Evolutionary conservation across 2,113 vertebrate species (phyloP).

Genomic region (Lophochroa leadbeateri): DNA sequence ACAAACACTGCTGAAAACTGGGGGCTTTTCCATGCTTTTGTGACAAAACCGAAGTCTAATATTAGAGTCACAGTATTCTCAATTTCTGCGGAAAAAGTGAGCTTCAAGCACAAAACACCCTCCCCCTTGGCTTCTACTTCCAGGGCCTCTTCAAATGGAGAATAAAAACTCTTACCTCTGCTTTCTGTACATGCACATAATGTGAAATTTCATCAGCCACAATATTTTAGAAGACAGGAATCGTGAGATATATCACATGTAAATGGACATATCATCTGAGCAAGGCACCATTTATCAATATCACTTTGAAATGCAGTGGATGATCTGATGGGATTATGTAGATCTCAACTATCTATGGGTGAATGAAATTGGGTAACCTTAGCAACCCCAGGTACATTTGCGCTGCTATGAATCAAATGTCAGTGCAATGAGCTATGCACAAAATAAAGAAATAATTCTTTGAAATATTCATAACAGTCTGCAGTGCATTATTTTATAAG

Average conservation of each 20-base stretch:
- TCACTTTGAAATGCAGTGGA: constrained; percentile 86
- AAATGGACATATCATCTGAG: constrained; percentile 95
- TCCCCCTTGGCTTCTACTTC: not conserved
- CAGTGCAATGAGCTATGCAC: constrained; percentile 66
- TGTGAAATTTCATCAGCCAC: constrained; percentile 77
- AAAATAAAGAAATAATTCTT: constrained; percentile 79
- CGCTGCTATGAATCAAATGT: constrained; percentile 79
- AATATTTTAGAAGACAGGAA: constrained; percentile 77
- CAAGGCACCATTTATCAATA: constrained; percentile 93
- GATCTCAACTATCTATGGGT: constrained; percentile 91
- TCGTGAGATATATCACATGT: constrained; percentile 94
- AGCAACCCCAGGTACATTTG: constrained; percentile 91
- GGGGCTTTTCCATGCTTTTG: not conserved
- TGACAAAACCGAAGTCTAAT: not conserved
- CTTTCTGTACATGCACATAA: constrained; percentile 70
- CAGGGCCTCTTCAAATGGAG: constrained; percentile 27
- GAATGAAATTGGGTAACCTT: constrained; percentile 97
- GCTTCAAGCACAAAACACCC: not conserved
- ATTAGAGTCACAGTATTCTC: not conserved
- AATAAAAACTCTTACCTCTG: constrained; percentile 32
- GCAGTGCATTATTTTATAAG: constrained; percentile 75
- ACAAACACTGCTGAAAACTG: fast-evolving
- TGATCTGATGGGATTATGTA: constrained; percentile 98
- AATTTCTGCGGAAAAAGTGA: not conserved
- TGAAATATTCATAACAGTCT: constrained; percentile 77